Conservation (phyloP, 2,113 vertebrate genomes). For the Pteronura brasiliensis region DNA sequence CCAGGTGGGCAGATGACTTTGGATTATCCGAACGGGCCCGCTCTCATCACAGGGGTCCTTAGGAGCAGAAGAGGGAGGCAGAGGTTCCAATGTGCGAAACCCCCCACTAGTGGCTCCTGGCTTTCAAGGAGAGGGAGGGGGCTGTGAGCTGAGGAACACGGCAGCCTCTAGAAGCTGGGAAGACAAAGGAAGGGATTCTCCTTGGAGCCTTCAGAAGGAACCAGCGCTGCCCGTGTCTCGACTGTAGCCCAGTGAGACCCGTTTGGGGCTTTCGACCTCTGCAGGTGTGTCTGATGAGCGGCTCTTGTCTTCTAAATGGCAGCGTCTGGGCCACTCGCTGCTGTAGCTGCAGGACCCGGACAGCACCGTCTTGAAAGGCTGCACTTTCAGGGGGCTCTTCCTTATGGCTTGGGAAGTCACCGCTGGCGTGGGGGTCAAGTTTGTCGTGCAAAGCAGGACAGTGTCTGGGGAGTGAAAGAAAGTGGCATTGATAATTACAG, state of each 20-base stretch:
- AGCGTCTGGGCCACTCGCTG: not conserved
- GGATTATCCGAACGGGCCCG: not conserved
- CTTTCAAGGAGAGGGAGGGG: not conserved
- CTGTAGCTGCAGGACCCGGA: not conserved
- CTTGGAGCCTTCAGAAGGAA: not conserved
- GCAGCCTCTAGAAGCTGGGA: not conserved
- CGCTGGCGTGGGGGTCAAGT: not conserved
- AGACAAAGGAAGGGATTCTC: not conserved
- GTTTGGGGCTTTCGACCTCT: not conserved
- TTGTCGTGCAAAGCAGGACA: not conserved
- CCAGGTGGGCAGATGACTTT: not conserved
- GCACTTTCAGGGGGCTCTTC: not conserved
- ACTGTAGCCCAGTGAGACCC: not conserved
- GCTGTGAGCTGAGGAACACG: rapidly evolving
- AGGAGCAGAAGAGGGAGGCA: not conserved
- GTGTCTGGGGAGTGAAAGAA: not conserved
- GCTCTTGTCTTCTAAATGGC: not conserved
- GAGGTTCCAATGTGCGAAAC: not conserved
- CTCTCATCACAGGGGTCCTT: not conserved
- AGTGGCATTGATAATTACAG: not conserved
- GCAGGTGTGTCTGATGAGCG: not conserved
- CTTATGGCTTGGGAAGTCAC: not conserved
- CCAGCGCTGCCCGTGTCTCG: not conserved
- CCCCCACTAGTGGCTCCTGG: rapidly evolving
- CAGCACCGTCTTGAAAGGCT: not conserved